Evolutionary conservation across 2,797 vertebrate genomes (phyloP), one percentile per base, ranked within the genome.

Genomic region (Falco concolor): DNA sequence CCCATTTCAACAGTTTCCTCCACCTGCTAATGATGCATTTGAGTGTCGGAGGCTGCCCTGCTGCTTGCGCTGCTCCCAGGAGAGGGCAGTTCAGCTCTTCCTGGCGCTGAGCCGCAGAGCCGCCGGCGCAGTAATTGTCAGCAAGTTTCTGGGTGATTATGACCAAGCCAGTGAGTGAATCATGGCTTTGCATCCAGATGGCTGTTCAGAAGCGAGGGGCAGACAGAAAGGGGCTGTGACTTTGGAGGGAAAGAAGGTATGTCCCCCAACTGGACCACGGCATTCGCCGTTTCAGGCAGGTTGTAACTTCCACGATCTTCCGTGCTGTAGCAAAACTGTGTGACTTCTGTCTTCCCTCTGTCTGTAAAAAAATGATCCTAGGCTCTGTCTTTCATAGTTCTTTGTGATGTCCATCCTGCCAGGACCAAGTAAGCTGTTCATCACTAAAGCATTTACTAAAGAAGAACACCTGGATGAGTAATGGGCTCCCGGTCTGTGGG

Each of bases 31-130:
- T 44, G 92, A 60, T 64, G 61, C 10, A 8, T 69, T 72, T 57
- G 84, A 36, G 65, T 53, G 54, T 5, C 47, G 22, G 74, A 89
- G 78, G 65, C 89, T 90, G 83, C 73, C 81, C 91, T 96, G 92
- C 93, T 90, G 86, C 65, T 69, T 86, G 45, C 75, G 1, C 75
- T 42, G 89, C 90, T 96, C 94, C 92, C 95, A 84, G 90, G 91
- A 96, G 83, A 95, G 87, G 95, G 92, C 95, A 95, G 70, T 92
- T 96, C 94, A 32, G 91, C 84, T 90, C 94, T 88, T 90, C 45
- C 6, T 78, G 16, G 69, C 18, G 34, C 69, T 6, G 47, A 74
- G 80, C 82, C 30, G 85, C 68, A 18, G 12, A 59, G 72, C 68
- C 87, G 91, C 70, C 24, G 42, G 50, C 25, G 3, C 42, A 8